Evolutionary conservation across 2,888 invertebrate species (phyloP).

Genomic region (Xestia rhomboidea): DNA sequence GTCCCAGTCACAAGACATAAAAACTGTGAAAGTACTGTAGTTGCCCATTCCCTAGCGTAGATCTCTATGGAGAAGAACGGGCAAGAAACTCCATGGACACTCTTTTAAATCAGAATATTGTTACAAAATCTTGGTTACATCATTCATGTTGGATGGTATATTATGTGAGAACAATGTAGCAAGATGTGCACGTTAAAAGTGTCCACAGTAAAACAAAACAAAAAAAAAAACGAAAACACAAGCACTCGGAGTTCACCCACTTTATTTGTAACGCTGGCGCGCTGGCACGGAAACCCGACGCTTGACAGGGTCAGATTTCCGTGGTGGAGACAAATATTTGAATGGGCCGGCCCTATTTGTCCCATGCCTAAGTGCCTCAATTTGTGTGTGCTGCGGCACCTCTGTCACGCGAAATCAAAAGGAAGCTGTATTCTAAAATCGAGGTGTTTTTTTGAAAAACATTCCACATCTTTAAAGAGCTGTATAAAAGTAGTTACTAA

Average conservation of each 20-base stretch:
- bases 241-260: background rate
- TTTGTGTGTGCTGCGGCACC: conserved; percentile 27
- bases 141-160: too few species aligned
- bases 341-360: conserved; percentile 23
- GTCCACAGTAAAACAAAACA: too few species aligned
- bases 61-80: too few species aligned
- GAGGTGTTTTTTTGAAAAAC: background rate
- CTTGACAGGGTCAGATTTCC: conserved; percentile 20
- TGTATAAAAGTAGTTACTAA: background rate
- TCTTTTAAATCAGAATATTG: too few species aligned
- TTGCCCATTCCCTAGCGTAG: too few species aligned
- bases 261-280: background rate
- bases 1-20: too few species aligned
- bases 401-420: background rate
- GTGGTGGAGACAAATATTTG: conserved; percentile 35
- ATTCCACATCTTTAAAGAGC: background rate
- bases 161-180: too few species aligned
- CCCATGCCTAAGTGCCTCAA: conserved; percentile 15
- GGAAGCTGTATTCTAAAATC: background rate
- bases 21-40: too few species aligned
- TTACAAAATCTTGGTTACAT: too few species aligned
- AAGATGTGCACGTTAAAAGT: too few species aligned
- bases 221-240: too few species aligned
- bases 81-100: too few species aligned
- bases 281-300: background rate